phyloP scores from a whole-genome alignment of 2,797 vertebrate species.

The Tapirus indicus region DNA sequence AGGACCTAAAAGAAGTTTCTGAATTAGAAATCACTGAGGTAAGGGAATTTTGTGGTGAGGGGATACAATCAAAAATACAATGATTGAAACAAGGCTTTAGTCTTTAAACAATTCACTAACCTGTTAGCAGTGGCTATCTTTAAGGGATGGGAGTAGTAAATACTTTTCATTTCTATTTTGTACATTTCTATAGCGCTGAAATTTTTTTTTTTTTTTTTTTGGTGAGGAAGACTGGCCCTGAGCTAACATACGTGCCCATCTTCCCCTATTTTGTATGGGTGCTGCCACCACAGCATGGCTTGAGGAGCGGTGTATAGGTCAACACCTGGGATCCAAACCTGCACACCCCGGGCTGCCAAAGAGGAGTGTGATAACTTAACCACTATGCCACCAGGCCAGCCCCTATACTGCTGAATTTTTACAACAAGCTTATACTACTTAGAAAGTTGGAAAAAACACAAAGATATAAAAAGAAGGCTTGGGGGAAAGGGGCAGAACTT shows the following conservation, averaged over 20 bases:
- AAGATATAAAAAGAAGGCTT: neutral
- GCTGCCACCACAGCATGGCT: no score
- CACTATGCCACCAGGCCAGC: no score
- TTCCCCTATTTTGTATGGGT: no score
- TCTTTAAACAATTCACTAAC: neutral
- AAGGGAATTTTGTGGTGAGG: neutral
- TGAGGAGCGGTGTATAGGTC: no score
- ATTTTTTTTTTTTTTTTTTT: neutral
- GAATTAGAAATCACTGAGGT: neutral
- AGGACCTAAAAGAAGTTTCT: constrained; percentile 25
- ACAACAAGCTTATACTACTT: neutral
- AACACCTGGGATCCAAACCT: no score
- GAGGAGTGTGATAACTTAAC: no score
- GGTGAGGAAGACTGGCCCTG: no score
- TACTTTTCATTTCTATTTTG: constrained; percentile 8
- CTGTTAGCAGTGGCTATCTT: neutral
- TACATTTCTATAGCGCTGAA: neutral
- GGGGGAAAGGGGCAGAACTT: neutral
- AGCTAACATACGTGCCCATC: no score
- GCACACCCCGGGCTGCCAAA: no score
- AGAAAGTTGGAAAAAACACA: neutral
- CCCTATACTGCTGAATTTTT: neutral
- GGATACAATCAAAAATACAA: neutral
- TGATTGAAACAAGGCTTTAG: neutral
- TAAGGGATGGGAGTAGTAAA: neutral